Base-by-base conservation (phyloP, 2,113 vertebrate genomes). In the Macquaria ambigua region DNA sequence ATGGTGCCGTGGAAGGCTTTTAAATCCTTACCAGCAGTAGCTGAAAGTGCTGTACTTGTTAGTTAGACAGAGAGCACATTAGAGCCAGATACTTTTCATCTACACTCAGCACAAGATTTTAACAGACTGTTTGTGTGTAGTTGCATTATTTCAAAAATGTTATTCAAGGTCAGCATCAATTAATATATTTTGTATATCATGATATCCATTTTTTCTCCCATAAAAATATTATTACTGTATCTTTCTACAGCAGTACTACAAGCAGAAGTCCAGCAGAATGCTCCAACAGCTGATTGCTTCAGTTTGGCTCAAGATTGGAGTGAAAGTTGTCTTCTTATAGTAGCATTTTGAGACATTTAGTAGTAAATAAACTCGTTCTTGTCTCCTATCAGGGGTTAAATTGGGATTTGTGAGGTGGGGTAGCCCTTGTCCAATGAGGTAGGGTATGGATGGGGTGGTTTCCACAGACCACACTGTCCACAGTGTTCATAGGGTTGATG, bases 1-100 rank as follows among this genome's bases (percentile, higher is more conserved):
- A 95, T 74, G 87, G 89, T 95, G 92, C 82, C 89, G 89, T 67
- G 73, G 74, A 79, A 75, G 73, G 72, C 78, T 90, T 84, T 93
- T 85, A 87, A 90, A 82, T 75, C 86, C 63, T 77, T 16, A 31
- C 61, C 83, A 80, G 79, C 61, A 66, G 84, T 41, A 43, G 66
- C 74, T 85, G 79, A 82, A 77, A 78, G 66, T 73, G 72, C 74
- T 68, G 67, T 53, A 63, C 59, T 84, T 81, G 63, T 79, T 77
- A 82, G 74, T 69, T 58, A 39, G 74, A 81, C 46, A 56, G 68
- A 52, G 41, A 41, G 53, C 55, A 59, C 16, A 8, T 53, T 8
- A 3, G 74, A 52, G 58, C 53, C 39, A 18, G 56, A 81, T 76
- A 63, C 31, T 59, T 46, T 56, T 79, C 23, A 71, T 66, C 50